phyloP scores from a whole-genome alignment of 2,888 invertebrate species.

The Dasysyrphus tricinctus region DNA sequence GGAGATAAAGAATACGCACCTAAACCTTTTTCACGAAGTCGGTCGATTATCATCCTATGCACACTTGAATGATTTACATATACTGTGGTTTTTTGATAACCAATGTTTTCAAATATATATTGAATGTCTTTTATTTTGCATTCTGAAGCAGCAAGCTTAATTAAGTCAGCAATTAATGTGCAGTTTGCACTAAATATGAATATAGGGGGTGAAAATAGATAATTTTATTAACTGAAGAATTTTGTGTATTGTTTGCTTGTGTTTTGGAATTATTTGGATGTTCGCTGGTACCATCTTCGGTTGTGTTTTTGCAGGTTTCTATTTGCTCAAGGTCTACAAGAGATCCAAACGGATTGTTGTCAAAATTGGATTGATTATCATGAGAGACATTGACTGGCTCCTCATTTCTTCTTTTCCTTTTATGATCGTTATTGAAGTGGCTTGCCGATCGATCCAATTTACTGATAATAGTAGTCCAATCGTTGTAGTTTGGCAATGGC shows the following conservation, averaged over 20 bases:
- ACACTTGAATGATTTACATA: not conserved
- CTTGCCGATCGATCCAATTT: not conserved
- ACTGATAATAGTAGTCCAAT: constrained; percentile 5
- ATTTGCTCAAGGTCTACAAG: constrained; percentile 6
- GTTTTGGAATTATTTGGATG: not conserved
- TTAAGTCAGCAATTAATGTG: not conserved
- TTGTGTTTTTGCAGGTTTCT: not conserved
- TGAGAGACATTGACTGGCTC: constrained; percentile 10
- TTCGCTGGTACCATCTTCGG: not conserved
- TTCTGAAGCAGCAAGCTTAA: not conserved
- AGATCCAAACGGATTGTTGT: constrained; percentile 2
- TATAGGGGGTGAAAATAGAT: not conserved
- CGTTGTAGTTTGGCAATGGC: not conserved
- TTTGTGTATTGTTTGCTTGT: not conserved
- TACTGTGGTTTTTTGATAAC: constrained; percentile 8
- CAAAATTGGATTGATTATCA: not conserved
- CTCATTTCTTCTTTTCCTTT: not conserved
- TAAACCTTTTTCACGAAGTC: constrained; percentile 11
- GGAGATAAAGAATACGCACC: constrained; percentile 22
- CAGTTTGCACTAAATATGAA: constrained; percentile 7
- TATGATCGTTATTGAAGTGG: not conserved
- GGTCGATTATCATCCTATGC: constrained; percentile 6
- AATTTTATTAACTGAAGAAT: not conserved
- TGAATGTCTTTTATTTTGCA: constrained; percentile 18
- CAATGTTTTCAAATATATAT: constrained; percentile 9